Percentiles rank a stretch among this genome's conserved stretches.
Conservation (phyloP, 2,888 invertebrate genomes). For the Meta bourneti region DNA sequence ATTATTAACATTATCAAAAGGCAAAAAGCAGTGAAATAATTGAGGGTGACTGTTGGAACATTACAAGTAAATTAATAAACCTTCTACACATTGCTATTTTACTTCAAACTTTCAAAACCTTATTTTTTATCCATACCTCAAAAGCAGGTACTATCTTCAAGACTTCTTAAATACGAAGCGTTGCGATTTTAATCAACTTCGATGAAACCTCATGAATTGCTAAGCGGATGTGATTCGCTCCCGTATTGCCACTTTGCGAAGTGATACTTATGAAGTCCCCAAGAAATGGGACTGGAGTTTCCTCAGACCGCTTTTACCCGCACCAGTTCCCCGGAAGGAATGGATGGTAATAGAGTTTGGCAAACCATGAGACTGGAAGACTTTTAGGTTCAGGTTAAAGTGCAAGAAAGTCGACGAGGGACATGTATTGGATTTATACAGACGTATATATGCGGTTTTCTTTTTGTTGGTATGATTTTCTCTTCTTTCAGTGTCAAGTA, state of each 20-base stretch:
- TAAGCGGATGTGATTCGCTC: background rate
- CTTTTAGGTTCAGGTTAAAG: constrained; percentile 39
- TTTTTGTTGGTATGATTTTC: background rate
- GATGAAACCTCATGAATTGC: background rate
- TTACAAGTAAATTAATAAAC: no score
- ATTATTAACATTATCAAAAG: no score
- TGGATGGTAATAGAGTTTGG: constrained; percentile 30
- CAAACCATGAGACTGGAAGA: constrained; percentile 11
- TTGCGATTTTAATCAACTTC: background rate
- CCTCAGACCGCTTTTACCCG: background rate
- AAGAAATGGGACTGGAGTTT: background rate
- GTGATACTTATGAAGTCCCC: background rate
- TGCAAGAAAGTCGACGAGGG: constrained; percentile 7
- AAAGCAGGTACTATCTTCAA: background rate
- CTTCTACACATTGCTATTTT: no score
- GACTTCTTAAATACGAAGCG: background rate
- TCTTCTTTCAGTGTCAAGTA: background rate
- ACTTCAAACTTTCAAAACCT: background rate
- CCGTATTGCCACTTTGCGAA: background rate
- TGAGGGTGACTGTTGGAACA: no score
- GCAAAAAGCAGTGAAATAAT: no score
- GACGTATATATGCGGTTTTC: constrained; percentile 18
- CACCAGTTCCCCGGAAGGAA: background rate
- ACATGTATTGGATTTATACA: constrained; percentile 45
- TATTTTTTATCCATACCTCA: background rate